These are phyloP conservation scores for Bagarius yarrelli DNA, from an alignment of 2,113 vertebrate species.

Conservation along the genomic window DNA sequence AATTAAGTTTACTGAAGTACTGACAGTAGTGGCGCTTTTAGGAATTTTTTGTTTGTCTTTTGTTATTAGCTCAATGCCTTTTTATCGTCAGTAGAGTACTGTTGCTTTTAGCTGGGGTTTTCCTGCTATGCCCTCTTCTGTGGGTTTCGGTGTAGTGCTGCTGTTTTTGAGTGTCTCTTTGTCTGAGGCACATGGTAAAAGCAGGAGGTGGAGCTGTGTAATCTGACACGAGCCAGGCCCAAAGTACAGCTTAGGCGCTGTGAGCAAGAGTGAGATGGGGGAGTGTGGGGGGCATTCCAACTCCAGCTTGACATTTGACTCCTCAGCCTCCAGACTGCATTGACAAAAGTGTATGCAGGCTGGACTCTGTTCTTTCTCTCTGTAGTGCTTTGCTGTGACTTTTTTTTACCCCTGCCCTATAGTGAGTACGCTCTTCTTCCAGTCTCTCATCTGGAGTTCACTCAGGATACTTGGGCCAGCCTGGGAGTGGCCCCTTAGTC, in stretches of 20 bases:
- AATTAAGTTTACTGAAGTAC: background rate
- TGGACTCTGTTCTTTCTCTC: conserved; percentile 27
- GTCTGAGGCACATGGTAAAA: conserved; percentile 55
- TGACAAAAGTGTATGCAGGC: conserved; percentile 30
- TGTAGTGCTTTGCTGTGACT: conserved; percentile 6
- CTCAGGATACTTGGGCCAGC: conserved; percentile 28
- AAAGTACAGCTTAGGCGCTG: conserved; percentile 56
- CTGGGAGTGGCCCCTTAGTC: conserved; percentile 55
- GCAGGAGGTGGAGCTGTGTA: conserved; percentile 58
- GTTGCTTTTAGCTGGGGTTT: background rate
- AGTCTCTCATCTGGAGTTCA: conserved; percentile 15
- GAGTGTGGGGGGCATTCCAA: conserved; percentile 37
- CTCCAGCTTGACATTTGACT: conserved; percentile 49
- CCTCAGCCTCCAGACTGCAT: conserved; percentile 48
- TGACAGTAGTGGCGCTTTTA: background rate
- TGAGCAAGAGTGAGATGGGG: conserved; percentile 41
- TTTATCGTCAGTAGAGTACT: background rate
- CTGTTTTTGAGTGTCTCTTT: conserved; percentile 40
- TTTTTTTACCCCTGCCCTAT: background rate
- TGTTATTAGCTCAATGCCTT: background rate
- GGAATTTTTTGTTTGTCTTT: background rate
- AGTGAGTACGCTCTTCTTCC: background rate
- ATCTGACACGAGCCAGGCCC: conserved; percentile 62
- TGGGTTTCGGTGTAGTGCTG: conserved; percentile 23
- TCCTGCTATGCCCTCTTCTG: conserved; percentile 39